A percentile compares a stretch with the other conserved stretches of the same genome.
These are phyloP conservation scores for Chanos chanos DNA, from an alignment of 2,797 vertebrate genomes.

Conservation along the genomic window DNA sequence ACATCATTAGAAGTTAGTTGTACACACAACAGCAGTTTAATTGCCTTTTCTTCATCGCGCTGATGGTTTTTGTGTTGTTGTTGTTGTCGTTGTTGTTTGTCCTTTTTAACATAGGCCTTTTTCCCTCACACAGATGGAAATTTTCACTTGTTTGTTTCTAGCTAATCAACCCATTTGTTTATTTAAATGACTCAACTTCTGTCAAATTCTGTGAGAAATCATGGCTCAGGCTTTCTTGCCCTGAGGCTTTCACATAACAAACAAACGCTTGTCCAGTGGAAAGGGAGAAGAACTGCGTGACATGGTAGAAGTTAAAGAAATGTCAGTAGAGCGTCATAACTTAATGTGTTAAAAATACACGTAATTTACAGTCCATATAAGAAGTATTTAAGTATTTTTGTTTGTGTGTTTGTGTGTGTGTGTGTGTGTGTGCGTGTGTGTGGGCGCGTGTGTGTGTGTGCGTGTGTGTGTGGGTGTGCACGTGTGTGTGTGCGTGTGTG, in stretches of 20 bases:
- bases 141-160: too few relatives aligned
- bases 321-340: background rate
- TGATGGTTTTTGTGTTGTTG: too few relatives aligned
- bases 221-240: too few relatives aligned
- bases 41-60: slow-evolving; percentile 29
- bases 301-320: background rate
- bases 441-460: too few relatives aligned
- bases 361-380: background rate
- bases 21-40: slow-evolving; percentile 48
- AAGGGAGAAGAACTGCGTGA: too few relatives aligned
- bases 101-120: background rate
- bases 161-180: too few relatives aligned
- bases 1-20: slow-evolving; percentile 58
- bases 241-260: too few relatives aligned
- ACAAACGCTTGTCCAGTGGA: too few relatives aligned
- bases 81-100: slow-evolving; percentile 31
- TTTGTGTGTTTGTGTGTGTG: too few relatives aligned
- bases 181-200: slow-evolving; percentile 35
- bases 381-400: background rate
- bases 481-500: slow-evolving; percentile 28
- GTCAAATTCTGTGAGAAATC: background rate
- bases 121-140: too few relatives aligned
- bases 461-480: too few relatives aligned
- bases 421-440: too few relatives aligned
- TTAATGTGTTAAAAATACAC: background rate